These are phyloP conservation scores for Drosophila neonasuta DNA, from an alignment of 2,888 invertebrate genomes.

Conservation along the genomic window DNA sequence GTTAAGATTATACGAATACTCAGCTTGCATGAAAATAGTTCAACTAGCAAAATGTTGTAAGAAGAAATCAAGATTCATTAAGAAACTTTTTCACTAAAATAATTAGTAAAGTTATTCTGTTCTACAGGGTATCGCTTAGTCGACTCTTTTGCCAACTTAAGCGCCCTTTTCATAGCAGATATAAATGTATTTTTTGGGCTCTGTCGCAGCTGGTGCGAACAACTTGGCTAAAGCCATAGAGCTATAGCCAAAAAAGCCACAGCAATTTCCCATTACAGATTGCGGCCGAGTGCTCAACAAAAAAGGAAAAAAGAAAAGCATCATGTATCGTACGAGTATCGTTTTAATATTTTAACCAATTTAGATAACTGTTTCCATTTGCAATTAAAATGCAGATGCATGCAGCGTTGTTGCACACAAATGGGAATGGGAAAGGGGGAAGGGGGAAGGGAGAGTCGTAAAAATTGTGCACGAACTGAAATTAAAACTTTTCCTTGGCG, in stretches of 20 bases:
- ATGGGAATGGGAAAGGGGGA: not conserved
- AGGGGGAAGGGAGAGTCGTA: constrained; percentile 20
- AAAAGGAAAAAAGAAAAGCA: constrained; percentile 17
- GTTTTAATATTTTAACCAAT: constrained; percentile 79
- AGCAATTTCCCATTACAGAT: constrained; percentile 48
- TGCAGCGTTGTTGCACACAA: constrained; percentile 11
- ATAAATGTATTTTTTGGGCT: constrained; percentile 1
- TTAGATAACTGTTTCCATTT: constrained; percentile 81
- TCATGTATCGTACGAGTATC: constrained; percentile 30
- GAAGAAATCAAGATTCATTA: too few relatives aligned
- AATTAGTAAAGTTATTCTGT: not conserved
- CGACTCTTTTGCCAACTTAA: not conserved
- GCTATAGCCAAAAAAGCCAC: constrained; percentile 11
- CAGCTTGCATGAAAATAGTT: too few relatives aligned
- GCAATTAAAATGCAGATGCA: constrained; percentile 79
- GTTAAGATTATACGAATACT: too few relatives aligned
- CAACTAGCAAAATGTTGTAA: too few relatives aligned
- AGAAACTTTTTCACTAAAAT: not conserved
- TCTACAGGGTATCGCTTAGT: constrained; percentile 1
- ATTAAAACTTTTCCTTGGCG: constrained; percentile 75
- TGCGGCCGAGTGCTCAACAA: constrained; percentile 15
- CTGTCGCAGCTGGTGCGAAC: constrained; percentile 33
- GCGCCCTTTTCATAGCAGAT: not conserved
- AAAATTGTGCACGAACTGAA: constrained; percentile 67
- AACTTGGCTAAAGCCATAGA: constrained; percentile 19